Conservation (phyloP, 2,888 invertebrate genomes). For the Margaritifera margaritifera region DNA sequence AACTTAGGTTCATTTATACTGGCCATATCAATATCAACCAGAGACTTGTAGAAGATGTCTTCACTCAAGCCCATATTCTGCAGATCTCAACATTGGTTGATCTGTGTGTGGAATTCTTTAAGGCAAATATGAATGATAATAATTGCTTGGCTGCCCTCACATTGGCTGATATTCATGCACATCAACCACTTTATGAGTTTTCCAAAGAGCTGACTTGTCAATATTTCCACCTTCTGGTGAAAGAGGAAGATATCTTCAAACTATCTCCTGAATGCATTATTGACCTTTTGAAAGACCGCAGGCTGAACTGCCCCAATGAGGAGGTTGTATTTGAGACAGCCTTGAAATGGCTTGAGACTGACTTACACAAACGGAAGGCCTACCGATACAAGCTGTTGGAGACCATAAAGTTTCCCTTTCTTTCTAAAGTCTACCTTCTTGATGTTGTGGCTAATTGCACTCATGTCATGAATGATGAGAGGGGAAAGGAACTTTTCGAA, state of each 20-base stretch:
- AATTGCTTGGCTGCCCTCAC: slow-evolving; percentile 65
- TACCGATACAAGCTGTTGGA: slow-evolving; percentile 51
- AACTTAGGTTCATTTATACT: slow-evolving; percentile 61
- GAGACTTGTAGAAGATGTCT: slow-evolving; percentile 56
- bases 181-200: slow-evolving; percentile 55
- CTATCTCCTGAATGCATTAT: slow-evolving; percentile 58
- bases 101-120: slow-evolving; percentile 56
- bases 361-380: slow-evolving; percentile 40
- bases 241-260: slow-evolving; percentile 62
- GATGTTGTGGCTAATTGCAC: slow-evolving; percentile 53
- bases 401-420: slow-evolving; percentile 61
- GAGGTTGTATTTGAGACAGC: slow-evolving; percentile 60
- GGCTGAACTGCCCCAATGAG: slow-evolving; percentile 55
- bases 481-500: slow-evolving; percentile 56
- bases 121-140: slow-evolving; percentile 59
- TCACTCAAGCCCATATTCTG: slow-evolving; percentile 63
- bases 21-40: slow-evolving; percentile 56
- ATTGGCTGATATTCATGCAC: slow-evolving; percentile 62
- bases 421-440: slow-evolving; percentile 55
- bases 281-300: slow-evolving; percentile 56
- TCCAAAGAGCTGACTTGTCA: slow-evolving; percentile 56
- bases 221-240: slow-evolving; percentile 52
- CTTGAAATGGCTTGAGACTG: slow-evolving; percentile 57
- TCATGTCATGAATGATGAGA: slow-evolving; percentile 52
- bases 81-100: slow-evolving; percentile 54